Evolutionary conservation across 2,888 invertebrate genomes (phyloP).

Genomic region (Oxystoma pomonae): DNA sequence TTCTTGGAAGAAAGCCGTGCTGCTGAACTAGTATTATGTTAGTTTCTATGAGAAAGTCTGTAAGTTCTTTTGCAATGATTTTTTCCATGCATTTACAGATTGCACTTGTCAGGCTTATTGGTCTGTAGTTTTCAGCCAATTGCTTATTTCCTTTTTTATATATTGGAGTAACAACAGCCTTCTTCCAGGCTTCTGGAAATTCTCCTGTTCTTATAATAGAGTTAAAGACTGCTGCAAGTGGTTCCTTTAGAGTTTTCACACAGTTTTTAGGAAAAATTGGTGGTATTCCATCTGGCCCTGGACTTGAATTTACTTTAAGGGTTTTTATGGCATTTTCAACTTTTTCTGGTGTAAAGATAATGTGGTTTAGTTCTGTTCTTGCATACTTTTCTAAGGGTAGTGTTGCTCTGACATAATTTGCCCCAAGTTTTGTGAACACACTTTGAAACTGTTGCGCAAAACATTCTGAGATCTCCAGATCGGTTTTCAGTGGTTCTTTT

Average conservation of each 20-base stretch:
- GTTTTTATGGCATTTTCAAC: not conserved
- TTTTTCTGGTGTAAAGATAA: not conserved
- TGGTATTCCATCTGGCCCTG: not conserved
- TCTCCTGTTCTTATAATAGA: not conserved
- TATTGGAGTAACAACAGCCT: not conserved
- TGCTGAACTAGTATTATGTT: too few relatives aligned
- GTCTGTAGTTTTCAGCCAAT: not conserved
- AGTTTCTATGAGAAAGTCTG: not conserved
- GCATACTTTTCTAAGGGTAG: not conserved
- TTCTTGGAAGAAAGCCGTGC: too few relatives aligned
- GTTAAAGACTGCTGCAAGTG: not conserved
- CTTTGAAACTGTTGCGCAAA: not conserved
- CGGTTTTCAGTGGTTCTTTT: not conserved
- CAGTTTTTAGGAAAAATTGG: not conserved
- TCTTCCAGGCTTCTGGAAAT: not conserved
- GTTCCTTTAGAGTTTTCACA: not conserved
- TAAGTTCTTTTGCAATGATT: not conserved
- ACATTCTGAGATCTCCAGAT: not conserved
- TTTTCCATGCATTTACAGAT: not conserved
- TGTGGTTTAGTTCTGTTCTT: not conserved
- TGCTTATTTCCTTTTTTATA: not conserved
- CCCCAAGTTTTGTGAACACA: not conserved
- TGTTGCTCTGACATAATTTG: not conserved
- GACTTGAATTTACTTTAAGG: not conserved
- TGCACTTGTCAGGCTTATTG: not conserved